Conservation (phyloP, 1,140 invertebrate genomes). For the Plodia interpunctella region DNA sequence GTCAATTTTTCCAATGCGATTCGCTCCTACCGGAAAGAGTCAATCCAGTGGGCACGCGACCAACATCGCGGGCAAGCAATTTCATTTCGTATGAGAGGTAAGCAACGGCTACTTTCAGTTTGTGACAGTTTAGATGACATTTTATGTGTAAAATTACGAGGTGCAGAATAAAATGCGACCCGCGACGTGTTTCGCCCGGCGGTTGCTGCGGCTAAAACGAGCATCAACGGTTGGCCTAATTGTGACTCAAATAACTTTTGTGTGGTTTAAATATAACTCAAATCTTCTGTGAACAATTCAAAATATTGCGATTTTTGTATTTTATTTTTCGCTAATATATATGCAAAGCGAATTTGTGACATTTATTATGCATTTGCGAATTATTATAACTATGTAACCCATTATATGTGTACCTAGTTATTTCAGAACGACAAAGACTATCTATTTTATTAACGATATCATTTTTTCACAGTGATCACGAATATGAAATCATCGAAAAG, state of each 20-base stretch:
- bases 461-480: constrained; percentile 87
- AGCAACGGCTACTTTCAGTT: constrained; percentile 38
- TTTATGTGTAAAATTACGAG: constrained; percentile 49
- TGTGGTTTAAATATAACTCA: constrained; percentile 65
- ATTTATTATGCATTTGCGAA: not conserved
- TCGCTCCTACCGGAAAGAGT: constrained; percentile 85
- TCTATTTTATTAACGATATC: constrained; percentile 5
- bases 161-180: constrained; percentile 49
- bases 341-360: not conserved
- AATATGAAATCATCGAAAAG: constrained; percentile 88
- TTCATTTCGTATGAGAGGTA: constrained; percentile 65
- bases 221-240: constrained; percentile 67
- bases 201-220: constrained; percentile 72
- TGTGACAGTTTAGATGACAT: constrained; percentile 35
- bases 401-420: no score
- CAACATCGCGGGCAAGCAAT: constrained; percentile 73
- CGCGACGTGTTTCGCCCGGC: constrained; percentile 47
- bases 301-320: constrained; percentile 9
- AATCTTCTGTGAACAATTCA: constrained; percentile 47
- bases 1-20: constrained; percentile 89
- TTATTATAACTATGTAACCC: not conserved
- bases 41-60: constrained; percentile 79
- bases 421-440: no score
- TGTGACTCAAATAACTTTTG: constrained; percentile 56
- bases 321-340: not conserved